Evolutionary conservation across 2,113 vertebrate species (phyloP).

Genomic region (Drymodes brunneopygia): DNA sequence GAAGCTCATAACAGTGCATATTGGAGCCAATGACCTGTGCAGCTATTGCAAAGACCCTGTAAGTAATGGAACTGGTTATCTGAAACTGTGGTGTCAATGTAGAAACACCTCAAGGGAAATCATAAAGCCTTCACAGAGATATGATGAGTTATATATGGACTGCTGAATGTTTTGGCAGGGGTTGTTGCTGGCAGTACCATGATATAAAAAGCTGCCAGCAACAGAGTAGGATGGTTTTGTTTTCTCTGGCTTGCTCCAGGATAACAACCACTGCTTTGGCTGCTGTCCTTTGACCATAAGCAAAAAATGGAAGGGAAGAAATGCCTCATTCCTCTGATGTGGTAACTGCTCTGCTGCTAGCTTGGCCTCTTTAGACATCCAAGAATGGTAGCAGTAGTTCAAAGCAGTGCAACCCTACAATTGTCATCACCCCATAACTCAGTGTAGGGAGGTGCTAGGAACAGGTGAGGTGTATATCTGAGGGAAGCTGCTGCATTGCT

Average conservation of each 20-base stretch:
- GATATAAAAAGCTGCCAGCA: background rate
- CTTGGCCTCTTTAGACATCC: background rate
- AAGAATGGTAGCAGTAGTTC: background rate
- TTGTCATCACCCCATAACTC: background rate
- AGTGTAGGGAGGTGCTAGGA: background rate
- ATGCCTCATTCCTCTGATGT: background rate
- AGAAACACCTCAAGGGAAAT: background rate
- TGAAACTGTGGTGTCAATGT: background rate
- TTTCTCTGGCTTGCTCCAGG: background rate
- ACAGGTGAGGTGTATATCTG: background rate
- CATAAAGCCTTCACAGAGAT: background rate
- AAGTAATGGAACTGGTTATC: slow-evolving; percentile 38
- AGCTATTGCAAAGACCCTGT: slow-evolving; percentile 84
- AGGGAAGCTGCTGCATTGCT: background rate
- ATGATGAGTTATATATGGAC: background rate
- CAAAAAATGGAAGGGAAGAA: background rate
- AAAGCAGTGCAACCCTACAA: background rate
- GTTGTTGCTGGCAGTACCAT: background rate
- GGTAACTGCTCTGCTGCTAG: background rate
- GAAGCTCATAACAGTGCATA: slow-evolving; percentile 89
- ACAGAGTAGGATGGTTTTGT: background rate
- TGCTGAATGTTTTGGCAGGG: background rate
- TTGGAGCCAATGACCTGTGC: slow-evolving; percentile 86
- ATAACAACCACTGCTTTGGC: background rate
- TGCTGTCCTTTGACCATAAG: background rate